Base-by-base conservation (phyloP, 2,113 vertebrate species). In the Tachysurus fulvidraco region DNA sequence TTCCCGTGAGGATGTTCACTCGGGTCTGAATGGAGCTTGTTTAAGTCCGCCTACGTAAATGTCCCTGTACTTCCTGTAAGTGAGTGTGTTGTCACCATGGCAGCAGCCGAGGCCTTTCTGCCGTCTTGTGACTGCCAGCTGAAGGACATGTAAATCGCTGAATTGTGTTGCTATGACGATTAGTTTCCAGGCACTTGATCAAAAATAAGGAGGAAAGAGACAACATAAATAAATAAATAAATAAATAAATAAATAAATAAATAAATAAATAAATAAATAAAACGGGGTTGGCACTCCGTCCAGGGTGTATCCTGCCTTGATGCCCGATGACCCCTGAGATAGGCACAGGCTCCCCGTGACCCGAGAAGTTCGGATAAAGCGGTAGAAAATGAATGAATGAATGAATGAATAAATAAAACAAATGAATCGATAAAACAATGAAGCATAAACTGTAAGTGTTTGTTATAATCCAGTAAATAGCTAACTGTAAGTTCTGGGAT, bases 111-210 rank as follows among this genome's bases (percentile, higher is more conserved):
- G 85, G 90, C 55, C 82, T 89, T 90, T 84, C 77, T 89, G 25
- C 83, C 62, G 6, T 83, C 60, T 77, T 77, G 46, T 73, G 88
- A 64, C 79, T 76, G 19, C 87, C 77, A 77, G 52, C 54, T 80
- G 46, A 88, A 73, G 44, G 46, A 84, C 23, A 16, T 36, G 52
- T 74, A 44, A 87, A 88, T 46, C n/a, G 30, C 46, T 84, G 59
- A 44, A 84, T 86, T 62, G 55, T 69, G 84, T 89, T 90, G 65
- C 88, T 81, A 88, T 83, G 86, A 71, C 84, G 13, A 90, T 90
- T 87, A 85, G 60, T 78, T 87, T 78, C n/a, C 62, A 86, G 41
- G 41, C 57, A 73, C 54, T 85, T 62, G 28, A 46, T 76, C n/a
- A 81, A 10, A 60, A 81, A 86, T n/a, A 6, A 23, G 73, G n/a